These are phyloP conservation scores for Hetaerina titia DNA, from an alignment of 2,888 invertebrate species.

Conservation along the genomic window DNA sequence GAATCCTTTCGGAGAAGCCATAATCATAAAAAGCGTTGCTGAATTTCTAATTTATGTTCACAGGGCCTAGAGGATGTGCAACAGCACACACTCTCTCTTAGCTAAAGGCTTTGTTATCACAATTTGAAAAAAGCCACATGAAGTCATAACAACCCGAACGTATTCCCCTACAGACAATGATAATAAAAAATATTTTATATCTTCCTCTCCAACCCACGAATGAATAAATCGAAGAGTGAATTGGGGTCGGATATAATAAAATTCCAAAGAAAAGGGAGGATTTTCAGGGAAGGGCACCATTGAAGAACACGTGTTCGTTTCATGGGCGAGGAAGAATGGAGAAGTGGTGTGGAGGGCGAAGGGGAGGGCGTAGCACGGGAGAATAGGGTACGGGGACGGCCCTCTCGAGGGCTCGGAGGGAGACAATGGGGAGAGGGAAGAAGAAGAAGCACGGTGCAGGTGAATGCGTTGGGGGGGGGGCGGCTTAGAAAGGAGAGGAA, in stretches of 20 bases:
- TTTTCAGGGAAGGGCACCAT: background rate
- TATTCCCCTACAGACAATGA: background rate
- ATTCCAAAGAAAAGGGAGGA: background rate
- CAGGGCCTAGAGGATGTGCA: background rate
- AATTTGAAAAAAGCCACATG: background rate
- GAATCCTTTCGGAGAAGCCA: background rate
- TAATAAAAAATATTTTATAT: background rate
- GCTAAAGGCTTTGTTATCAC: background rate
- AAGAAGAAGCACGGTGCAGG: conserved; percentile 4
- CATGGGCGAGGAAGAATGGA: background rate
- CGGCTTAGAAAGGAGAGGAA: conserved; percentile 1
- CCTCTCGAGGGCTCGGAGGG: background rate
- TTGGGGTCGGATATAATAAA: conserved; percentile 12
- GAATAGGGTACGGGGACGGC: background rate
- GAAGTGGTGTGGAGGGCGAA: background rate
- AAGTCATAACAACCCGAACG: background rate
- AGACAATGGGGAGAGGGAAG: background rate
- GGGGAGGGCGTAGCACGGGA: background rate
- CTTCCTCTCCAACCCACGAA: background rate
- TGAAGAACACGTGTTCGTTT: background rate
- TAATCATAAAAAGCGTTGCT: background rate
- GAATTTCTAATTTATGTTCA: background rate
- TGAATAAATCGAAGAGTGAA: background rate
- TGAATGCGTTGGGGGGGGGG: background rate
- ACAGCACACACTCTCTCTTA: background rate